Evolutionary conservation across 2,888 invertebrate species (phyloP).

Genomic region (Leucophora obtusa): DNA sequence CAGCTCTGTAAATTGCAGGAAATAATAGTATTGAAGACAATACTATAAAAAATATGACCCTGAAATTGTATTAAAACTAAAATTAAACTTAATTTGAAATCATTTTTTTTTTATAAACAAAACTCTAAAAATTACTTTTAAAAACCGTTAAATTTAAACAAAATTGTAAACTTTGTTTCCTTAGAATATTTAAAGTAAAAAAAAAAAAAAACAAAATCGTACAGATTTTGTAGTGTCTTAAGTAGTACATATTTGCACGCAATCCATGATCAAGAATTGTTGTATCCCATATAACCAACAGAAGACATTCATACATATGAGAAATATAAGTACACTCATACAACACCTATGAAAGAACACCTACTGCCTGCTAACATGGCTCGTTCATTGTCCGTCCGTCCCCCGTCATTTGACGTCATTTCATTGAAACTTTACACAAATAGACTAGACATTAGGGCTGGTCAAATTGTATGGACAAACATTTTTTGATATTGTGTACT

Average conservation of each 20-base stretch:
- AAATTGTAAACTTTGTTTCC: slow-evolving; percentile 20
- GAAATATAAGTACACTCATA: too few relatives aligned
- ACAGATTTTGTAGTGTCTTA: slow-evolving; percentile 36
- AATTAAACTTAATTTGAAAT: slow-evolving; percentile 60
- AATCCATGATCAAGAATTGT: slow-evolving; percentile 30
- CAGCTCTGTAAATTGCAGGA: slow-evolving; percentile 1
- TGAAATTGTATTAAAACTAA: slow-evolving; percentile 53
- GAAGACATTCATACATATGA: background rate
- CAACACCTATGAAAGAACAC: slow-evolving; percentile 12
- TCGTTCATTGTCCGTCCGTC: slow-evolving; percentile 3
- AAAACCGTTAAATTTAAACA: slow-evolving; percentile 53
- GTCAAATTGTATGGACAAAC: too few relatives aligned
- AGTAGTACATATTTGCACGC: slow-evolving; percentile 59
- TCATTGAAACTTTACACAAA: slow-evolving; percentile 23
- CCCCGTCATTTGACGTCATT: slow-evolving; percentile 34
- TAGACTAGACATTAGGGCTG: too few relatives aligned
- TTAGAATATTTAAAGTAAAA: background rate
- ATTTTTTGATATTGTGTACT: too few relatives aligned
- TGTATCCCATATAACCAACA: slow-evolving; percentile 7
- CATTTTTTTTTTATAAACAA: slow-evolving; percentile 31
- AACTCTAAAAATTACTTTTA: slow-evolving; percentile 31
- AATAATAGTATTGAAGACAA: slow-evolving; percentile 5
- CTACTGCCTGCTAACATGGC: slow-evolving; percentile 18
- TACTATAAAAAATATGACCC: slow-evolving; percentile 41
- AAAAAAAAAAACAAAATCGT: background rate